These are phyloP conservation scores for Bothrops jararaca DNA, from an alignment of 2,113 vertebrate species.

Conservation along the genomic window DNA sequence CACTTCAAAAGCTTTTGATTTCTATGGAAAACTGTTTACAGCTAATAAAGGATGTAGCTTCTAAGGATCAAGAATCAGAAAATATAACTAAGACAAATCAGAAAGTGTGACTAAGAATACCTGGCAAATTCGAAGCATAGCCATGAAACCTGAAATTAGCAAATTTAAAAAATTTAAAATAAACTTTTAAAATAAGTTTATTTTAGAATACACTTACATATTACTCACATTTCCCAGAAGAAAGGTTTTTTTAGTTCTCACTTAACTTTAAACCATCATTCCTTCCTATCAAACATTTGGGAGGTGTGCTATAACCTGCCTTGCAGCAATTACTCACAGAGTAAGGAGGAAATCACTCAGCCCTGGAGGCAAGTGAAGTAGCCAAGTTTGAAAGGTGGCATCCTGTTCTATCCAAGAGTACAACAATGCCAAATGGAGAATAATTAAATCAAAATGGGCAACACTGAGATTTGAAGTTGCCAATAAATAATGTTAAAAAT, in stretches of 20 bases:
- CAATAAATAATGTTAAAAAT: slow-evolving; percentile 26
- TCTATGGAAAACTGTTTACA: background rate
- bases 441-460: slow-evolving; percentile 14
- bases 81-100: background rate
- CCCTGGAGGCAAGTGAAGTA: slow-evolving; percentile 24
- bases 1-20: background rate
- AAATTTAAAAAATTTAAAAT: background rate
- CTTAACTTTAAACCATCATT: rapidly evolving
- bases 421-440: rapidly evolving
- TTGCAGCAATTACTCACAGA: slow-evolving; percentile 5
- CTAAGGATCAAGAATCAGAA: background rate
- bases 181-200: background rate
- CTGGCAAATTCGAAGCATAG: background rate
- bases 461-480: slow-evolving; percentile 38
- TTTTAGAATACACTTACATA: background rate
- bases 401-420: background rate
- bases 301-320: slow-evolving; percentile 17
- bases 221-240: rapidly evolving
- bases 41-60: background rate
- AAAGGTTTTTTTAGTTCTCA: background rate
- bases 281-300: slow-evolving; percentile 11
- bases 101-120: background rate
- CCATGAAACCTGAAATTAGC: background rate
- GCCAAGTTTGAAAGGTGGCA: slow-evolving; percentile 23
- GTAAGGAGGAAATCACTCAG: slow-evolving; percentile 14